These are phyloP conservation scores for Ceratoteleas bidentatus DNA, from an alignment of 1,140 invertebrate genomes.

Conservation along the genomic window DNA sequence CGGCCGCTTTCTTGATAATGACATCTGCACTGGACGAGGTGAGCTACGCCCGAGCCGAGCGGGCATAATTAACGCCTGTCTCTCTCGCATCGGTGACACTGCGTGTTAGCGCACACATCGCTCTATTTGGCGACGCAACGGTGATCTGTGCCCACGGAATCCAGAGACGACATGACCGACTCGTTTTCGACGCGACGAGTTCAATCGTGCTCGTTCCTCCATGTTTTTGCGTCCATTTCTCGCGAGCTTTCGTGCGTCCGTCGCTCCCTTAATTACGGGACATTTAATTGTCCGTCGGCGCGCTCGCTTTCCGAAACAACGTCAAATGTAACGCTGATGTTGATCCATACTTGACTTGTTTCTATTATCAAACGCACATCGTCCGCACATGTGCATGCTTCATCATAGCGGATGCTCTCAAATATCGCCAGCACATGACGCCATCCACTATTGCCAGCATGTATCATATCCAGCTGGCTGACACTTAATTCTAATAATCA, in stretches of 20 bases:
- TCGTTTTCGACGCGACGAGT: too few relatives aligned
- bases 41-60: background rate
- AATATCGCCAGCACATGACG: conserved; percentile 67
- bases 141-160: too few relatives aligned
- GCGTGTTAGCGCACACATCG: background rate
- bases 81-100: background rate
- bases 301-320: conserved; percentile 12
- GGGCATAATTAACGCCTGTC: conserved; percentile 17
- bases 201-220: background rate
- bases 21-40: conserved; percentile 93
- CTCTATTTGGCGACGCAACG: background rate
- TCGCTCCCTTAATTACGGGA: conserved; percentile 17
- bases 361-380: conserved; percentile 65
- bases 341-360: conserved; percentile 58
- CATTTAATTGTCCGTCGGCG: conserved; percentile 3
- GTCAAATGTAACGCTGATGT: conserved; percentile 46
- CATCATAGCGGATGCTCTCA: conserved; percentile 64
- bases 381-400: conserved; percentile 62
- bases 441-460: conserved; percentile 57
- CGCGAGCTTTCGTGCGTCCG: background rate
- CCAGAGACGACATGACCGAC: too few relatives aligned
- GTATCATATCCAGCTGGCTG: conserved; percentile 60
- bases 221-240: background rate
- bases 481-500: conserved; percentile 65
- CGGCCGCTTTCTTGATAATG: conserved; percentile 94